These are phyloP conservation scores for Margaritifera margaritifera DNA, from an alignment of 2,888 invertebrate species.

Conservation along the genomic window DNA sequence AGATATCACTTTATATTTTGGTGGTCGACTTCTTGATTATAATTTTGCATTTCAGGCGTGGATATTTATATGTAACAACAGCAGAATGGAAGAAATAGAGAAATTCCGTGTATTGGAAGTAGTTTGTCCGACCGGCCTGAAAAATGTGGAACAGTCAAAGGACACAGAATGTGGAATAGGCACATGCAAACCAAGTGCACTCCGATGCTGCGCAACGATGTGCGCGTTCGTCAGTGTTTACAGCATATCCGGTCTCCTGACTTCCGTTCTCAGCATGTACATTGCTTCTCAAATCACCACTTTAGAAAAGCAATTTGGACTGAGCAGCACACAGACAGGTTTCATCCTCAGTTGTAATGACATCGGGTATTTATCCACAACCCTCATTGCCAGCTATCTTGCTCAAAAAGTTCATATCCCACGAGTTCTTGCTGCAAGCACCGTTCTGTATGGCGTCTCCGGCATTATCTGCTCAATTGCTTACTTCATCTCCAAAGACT, in stretches of 20 bases:
- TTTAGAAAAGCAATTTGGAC: constrained; percentile 56
- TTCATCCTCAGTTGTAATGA: constrained; percentile 60
- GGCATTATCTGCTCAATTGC: constrained; percentile 41
- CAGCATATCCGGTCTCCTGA: constrained; percentile 38
- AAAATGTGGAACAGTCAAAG: constrained; percentile 17
- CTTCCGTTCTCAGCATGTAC: constrained; percentile 41
- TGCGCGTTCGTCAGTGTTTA: constrained; percentile 33
- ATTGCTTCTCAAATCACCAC: constrained; percentile 53
- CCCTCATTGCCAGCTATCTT: constrained; percentile 42
- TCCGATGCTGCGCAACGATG: constrained; percentile 39
- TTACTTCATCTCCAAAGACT: constrained; percentile 33
- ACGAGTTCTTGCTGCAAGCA: constrained; percentile 25
- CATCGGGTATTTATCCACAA: constrained; percentile 52
- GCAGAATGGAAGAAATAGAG: no score
- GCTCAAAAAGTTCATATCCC: constrained; percentile 45
- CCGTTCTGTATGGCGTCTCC: constrained; percentile 37
- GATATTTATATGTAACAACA: no score
- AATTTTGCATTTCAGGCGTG: no score
- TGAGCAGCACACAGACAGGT: constrained; percentile 56
- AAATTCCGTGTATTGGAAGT: no score
- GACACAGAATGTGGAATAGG: constrained; percentile 44
- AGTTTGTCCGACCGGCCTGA: background rate
- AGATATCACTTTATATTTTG: no score
- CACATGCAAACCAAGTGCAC: constrained; percentile 21
- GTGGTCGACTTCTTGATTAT: no score